Evolutionary conservation across 2,888 invertebrate genomes (phyloP).

Genomic region (Muscina levida): DNA sequence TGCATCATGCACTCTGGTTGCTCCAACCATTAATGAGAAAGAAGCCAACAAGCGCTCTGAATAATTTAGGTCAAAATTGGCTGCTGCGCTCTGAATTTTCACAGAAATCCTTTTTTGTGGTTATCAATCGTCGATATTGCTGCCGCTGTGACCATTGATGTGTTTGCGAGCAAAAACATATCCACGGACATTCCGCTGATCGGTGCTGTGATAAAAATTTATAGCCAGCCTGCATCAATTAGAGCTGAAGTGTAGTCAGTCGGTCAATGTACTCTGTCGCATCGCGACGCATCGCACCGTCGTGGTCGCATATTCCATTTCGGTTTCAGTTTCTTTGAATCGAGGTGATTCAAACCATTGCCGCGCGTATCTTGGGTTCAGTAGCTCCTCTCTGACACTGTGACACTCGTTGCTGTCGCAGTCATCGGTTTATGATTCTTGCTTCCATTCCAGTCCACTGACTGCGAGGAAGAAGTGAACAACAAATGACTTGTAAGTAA

Average conservation of each 20-base stretch:
- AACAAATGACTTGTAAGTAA: conserved; percentile 58
- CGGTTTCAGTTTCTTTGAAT: conserved; percentile 54
- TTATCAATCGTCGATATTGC: no score
- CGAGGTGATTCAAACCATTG: conserved; percentile 62
- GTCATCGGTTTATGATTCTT: not conserved
- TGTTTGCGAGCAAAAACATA: conserved; percentile 45
- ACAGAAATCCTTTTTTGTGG: conserved; percentile 9
- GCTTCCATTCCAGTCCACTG: conserved; percentile 2
- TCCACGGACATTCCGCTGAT: conserved; percentile 54
- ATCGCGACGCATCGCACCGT: conserved; percentile 37
- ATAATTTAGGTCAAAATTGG: conserved; percentile 46
- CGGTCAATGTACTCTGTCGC: conserved; percentile 57
- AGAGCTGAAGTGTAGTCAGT: conserved; percentile 70
- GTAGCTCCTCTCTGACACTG: conserved; percentile 3
- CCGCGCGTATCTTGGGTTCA: conserved; percentile 51
- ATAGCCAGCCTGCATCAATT: conserved; percentile 79
- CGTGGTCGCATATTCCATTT: conserved; percentile 18
- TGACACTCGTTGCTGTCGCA: conserved; percentile 19
- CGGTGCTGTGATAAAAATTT: conserved; percentile 72
- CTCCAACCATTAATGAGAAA: no score
- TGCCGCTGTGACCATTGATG: conserved; percentile 13
- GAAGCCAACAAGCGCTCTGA: no score
- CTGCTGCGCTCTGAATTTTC: conserved; percentile 23
- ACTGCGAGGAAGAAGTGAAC: not conserved
- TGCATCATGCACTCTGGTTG: conserved; percentile 6